Base-by-base conservation (phyloP, 2,888 invertebrate genomes). In the Parasteatoda lunata region DNA sequence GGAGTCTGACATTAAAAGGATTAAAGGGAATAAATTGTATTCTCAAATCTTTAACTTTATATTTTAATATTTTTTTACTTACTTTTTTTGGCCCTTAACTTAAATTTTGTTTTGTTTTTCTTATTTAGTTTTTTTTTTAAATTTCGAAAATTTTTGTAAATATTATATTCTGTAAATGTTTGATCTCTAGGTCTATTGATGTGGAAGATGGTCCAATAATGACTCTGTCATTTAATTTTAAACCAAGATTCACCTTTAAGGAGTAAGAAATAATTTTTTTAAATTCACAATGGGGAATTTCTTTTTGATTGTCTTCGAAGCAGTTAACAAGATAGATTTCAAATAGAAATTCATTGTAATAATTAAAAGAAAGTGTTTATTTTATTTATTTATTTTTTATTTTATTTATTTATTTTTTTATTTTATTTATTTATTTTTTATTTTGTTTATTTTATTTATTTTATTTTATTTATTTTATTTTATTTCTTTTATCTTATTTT, bases 161-260 rank as follows among this genome's bases (percentile, higher is more conserved):
- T 59, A 59, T 59, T 13, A 59, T 59, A 13, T 7, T 59, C 11
- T 71, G n/a, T 51, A 3, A 13, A 47, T 15, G 71, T 71, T 79
- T 64, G 15, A n/a, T 59, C 71, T 80, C 7, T 77, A 85, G 85
- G 85, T 85, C 85, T 52, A 71, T 71, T 52, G 51, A 75, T 49
- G 13, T 80, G 59, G 51, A 52, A 52, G 51, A 69, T 66, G 80
- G 76, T 11, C 51, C 47, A 11, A 68, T 85, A 48, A 51, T 45
- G 51, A 7, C 65, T 48, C 48, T 85, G 5, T 80, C 85, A 48
- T 80, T 71, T 69, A 80, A 76, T 72, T 80, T 71, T 45, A 70
- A 68, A 30, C 80, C 84, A 80, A 65, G 49, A 64, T 66, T 77
- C 30, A 52, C 69, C 47, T 75, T 84, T 45, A 79, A 79, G 52